phyloP scores from a whole-genome alignment of 2,888 invertebrate genomes.

The Hemistola chrysoprasaria region DNA sequence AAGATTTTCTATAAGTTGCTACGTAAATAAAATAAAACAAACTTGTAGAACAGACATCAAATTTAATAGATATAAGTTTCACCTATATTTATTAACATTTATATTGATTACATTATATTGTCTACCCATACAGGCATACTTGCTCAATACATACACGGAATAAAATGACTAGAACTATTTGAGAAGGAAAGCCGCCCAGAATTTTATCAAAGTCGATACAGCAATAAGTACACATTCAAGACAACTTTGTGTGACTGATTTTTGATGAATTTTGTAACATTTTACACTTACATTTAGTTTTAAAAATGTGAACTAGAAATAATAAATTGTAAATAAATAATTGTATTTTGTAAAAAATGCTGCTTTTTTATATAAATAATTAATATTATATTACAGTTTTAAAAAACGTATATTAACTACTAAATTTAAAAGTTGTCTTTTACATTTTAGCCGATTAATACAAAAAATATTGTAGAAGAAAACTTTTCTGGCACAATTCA shows the following conservation, averaged over 20 bases:
- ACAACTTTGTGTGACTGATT: too few relatives aligned
- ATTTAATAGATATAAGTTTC: constrained; percentile 81
- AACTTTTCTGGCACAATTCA: constrained; percentile 39
- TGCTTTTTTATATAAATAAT: constrained; percentile 24
- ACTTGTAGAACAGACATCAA: constrained; percentile 77
- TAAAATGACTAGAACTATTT: constrained; percentile 77
- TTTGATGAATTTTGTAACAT: too few relatives aligned
- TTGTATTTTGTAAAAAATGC: too few relatives aligned
- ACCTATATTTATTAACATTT: constrained; percentile 78
- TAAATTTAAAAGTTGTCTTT: constrained; percentile 8
- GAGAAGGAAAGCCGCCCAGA: constrained; percentile 70
- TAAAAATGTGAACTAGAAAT: too few relatives aligned
- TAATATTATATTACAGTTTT: too few relatives aligned
- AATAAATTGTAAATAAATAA: too few relatives aligned
- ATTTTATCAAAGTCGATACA: constrained; percentile 8
- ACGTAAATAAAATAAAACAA: constrained; percentile 51
- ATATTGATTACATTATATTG: constrained; percentile 75
- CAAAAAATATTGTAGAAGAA: constrained; percentile 1
- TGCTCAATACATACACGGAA: constrained; percentile 66
- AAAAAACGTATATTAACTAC: not conserved
- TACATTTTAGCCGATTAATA: constrained; percentile 7
- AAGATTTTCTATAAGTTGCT: too few relatives aligned
- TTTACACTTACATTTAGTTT: too few relatives aligned
- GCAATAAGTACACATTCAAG: constrained; percentile 5
- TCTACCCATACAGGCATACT: constrained; percentile 76